A percentile compares a stretch with the other conserved stretches of the same genome.
phyloP scores from a whole-genome alignment of 2,888 invertebrate species.

The Melanostoma scalare region DNA sequence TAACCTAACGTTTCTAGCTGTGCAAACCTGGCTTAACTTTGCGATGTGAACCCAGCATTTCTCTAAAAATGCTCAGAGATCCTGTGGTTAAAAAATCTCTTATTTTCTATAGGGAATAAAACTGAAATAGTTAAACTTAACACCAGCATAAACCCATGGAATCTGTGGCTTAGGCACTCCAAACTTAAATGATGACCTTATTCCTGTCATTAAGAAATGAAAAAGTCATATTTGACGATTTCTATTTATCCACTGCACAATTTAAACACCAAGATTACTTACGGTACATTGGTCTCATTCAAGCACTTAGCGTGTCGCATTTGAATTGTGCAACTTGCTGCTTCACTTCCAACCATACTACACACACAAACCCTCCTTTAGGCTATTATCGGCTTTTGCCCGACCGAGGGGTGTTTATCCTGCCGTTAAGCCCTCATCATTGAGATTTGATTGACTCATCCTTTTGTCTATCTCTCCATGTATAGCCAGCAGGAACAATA shows the following conservation, averaged over 20 bases:
- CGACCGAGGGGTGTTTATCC: constrained; percentile 70
- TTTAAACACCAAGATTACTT: constrained; percentile 64
- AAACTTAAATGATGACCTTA: neutral
- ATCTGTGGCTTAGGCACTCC: too few species aligned
- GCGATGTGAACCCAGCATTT: too few species aligned
- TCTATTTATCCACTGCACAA: constrained; percentile 25
- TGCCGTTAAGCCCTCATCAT: constrained; percentile 76
- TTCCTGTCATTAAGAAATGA: neutral
- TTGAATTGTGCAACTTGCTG: constrained; percentile 47
- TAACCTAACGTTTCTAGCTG: too few species aligned
- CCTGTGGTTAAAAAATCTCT: too few species aligned
- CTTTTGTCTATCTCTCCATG: constrained; percentile 68
- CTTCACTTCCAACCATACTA: constrained; percentile 13
- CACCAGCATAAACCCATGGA: neutral
- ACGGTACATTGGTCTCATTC: constrained; percentile 74
- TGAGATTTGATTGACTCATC: constrained; percentile 78
- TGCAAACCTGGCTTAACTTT: too few species aligned
- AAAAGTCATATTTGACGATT: constrained; percentile 15
- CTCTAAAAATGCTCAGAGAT: too few species aligned
- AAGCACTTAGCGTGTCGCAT: constrained; percentile 70
- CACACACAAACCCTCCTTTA: constrained; percentile 54
- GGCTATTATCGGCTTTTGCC: constrained; percentile 68
- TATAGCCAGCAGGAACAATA: constrained; percentile 22
- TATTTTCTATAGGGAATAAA: neutral
- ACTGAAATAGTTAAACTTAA: neutral